Conservation (phyloP, 2,888 invertebrate species). For the Drosophila borborema region DNA sequence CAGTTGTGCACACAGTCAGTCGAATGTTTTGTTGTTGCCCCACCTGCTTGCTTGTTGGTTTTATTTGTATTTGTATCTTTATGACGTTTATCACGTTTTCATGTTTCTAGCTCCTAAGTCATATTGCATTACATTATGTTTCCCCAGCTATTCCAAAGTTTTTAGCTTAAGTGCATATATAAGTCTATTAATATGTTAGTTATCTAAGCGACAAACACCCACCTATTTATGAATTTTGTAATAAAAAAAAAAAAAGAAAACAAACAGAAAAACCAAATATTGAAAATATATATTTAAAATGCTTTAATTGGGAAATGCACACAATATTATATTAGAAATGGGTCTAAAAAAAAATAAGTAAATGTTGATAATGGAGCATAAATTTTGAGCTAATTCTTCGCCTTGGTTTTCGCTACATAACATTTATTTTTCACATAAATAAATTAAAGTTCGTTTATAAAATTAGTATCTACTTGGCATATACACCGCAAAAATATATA, state of each 20-base stretch:
- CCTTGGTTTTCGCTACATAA: no score
- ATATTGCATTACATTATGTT: conserved; percentile 51
- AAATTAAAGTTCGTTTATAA: no score
- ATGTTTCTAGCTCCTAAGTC: conserved; percentile 64
- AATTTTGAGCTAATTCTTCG: no score
- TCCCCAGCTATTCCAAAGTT: conserved; percentile 78
- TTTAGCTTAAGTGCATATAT: conserved; percentile 48
- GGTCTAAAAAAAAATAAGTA: no score
- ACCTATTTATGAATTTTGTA: conserved; percentile 77
- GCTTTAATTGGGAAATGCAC: background rate
- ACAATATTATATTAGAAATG: background rate
- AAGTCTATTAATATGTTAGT: conserved; percentile 44
- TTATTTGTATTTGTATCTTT: conserved; percentile 44
- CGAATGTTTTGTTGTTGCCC: conserved; percentile 27
- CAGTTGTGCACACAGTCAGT: conserved; percentile 8
- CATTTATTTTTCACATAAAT: no score
- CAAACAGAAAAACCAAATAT: conserved; percentile 5
- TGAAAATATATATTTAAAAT: background rate
- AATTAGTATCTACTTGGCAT: no score
- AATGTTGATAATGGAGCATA: background rate
- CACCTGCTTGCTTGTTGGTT: conserved; percentile 41
- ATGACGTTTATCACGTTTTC: conserved; percentile 19
- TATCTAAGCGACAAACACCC: conserved; percentile 51
- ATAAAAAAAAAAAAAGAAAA: conserved; percentile 49
- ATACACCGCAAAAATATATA: no score